Conservation (phyloP, 2,888 invertebrate species). For the Cremastinae sp. region DNA sequence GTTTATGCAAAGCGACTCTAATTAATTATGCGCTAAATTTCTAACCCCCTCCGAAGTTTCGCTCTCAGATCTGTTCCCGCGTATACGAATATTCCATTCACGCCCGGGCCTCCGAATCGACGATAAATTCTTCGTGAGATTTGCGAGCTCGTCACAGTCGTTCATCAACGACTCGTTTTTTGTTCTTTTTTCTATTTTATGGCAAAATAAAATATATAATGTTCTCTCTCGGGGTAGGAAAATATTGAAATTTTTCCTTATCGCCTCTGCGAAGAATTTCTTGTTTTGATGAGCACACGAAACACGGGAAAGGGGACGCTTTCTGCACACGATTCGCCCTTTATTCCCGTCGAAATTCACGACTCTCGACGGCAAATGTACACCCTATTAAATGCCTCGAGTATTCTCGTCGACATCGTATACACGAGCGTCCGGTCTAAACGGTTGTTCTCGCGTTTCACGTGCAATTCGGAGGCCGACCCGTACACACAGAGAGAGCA, state of each 20-base stretch:
- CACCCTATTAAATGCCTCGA: conserved; percentile 71
- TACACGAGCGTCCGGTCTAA: conserved; percentile 60
- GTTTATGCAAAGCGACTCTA: no score
- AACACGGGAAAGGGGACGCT: not conserved
- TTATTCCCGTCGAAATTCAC: conserved; percentile 66
- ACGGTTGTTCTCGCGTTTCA: conserved; percentile 53
- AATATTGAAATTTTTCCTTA: no score
- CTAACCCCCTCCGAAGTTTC: no score
- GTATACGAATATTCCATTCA: not conserved
- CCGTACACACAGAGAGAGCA: conserved; percentile 9
- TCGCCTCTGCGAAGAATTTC: not conserved
- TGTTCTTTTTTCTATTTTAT: no score
- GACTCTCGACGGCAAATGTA: conserved; percentile 65
- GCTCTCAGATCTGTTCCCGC: no score
- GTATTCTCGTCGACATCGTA: conserved; percentile 54
- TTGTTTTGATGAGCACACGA: conserved; percentile 6
- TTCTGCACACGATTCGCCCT: not conserved
- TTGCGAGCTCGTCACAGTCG: no score
- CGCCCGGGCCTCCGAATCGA: no score
- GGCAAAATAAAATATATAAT: no score
- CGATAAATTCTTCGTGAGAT: no score
- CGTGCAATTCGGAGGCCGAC: conserved; percentile 54
- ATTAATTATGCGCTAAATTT: no score
- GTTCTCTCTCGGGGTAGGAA: no score
- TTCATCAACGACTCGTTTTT: no score